Conservation (phyloP, 2,888 invertebrate species). For the Hipparchia sbordonii region DNA sequence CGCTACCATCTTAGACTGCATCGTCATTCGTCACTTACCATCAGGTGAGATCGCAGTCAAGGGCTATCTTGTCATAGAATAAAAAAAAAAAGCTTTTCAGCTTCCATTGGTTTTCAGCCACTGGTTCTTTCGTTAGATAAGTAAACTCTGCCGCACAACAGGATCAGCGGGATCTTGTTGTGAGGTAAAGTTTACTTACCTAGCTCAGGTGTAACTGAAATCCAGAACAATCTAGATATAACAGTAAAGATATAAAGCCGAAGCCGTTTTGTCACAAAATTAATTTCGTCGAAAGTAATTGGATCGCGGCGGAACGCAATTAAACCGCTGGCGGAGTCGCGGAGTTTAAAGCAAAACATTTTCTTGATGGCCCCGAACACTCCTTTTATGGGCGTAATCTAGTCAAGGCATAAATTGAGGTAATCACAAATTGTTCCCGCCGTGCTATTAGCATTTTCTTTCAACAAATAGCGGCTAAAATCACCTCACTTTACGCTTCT, state of each 20-base stretch:
- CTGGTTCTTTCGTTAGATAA: too few relatives aligned
- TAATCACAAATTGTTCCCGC: not conserved
- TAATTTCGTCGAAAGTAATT: slow-evolving; percentile 53
- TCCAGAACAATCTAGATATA: not conserved
- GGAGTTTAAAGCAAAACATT: slow-evolving; percentile 34
- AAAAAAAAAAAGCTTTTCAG: too few relatives aligned
- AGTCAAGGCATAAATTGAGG: slow-evolving; percentile 17
- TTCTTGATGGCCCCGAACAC: slow-evolving; percentile 14
- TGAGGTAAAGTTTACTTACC: too few relatives aligned
- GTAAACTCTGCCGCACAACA: too few relatives aligned
- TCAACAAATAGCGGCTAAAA: not conserved
- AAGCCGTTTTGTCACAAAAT: slow-evolving; percentile 48
- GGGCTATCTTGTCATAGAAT: too few relatives aligned
- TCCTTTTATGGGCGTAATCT: slow-evolving; percentile 20
- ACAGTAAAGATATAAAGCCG: not conserved
- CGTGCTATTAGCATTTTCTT: not conserved
- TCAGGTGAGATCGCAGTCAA: too few relatives aligned
- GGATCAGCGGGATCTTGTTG: too few relatives aligned
- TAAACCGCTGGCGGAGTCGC: slow-evolving; percentile 41
- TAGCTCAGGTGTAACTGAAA: not conserved
- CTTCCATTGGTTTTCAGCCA: too few relatives aligned
- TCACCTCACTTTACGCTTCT: not conserved
- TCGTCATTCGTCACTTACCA: too few relatives aligned
- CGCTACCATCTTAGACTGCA: too few relatives aligned
- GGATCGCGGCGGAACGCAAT: slow-evolving; percentile 51